Evolutionary conservation across 1,140 invertebrate species (phyloP), one percentile per base, ranked within the genome.

Genomic region (Trigoniulus corallinus): DNA sequence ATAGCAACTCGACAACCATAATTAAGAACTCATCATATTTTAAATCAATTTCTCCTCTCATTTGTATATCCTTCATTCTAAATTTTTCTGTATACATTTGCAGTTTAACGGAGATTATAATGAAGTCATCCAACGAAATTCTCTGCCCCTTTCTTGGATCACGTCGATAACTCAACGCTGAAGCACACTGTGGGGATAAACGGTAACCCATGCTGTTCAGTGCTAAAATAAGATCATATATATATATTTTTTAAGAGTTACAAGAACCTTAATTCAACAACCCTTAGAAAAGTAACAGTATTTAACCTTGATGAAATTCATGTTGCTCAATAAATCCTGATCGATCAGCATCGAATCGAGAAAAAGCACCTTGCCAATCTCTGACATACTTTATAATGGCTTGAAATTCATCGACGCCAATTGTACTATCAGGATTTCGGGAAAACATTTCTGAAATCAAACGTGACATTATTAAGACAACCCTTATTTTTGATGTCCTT

Each of bases 361-460:
- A 61, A 53, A 60, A 54, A 58, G 50, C 44, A 20, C 71, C 67
- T 13, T 86, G 67, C 88, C 88, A 92, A 57, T 88, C 78, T 62
- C 88, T 88, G 27, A 93, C 80, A 60, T 91, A 94, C 46, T 78
- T 81, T 66, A 82, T 93, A 4, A 94, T 67, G 57, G 83, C 79
- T 60, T 84, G 79, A 64, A 93, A 94, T 68, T 91, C 86, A 58
- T 76, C 71, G 0, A 89, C 48, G 64, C 88, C 83, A 57, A 94
- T 89, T n/a, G 79, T 80, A n/a, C 86, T 87, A 55, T 72, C 79
- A 56, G 79, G 76, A 61, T 88, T 82, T 57, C 75, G 76, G 64
- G 91, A 86, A 74, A 92, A 92, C 83, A 92, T 86, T 52, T 79
- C 79, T 59, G 92, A 87, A 84, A 93, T 89, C n/a, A 92, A 67